Conservation (phyloP, 1,140 invertebrate genomes). For the Heliconius himera region DNA sequence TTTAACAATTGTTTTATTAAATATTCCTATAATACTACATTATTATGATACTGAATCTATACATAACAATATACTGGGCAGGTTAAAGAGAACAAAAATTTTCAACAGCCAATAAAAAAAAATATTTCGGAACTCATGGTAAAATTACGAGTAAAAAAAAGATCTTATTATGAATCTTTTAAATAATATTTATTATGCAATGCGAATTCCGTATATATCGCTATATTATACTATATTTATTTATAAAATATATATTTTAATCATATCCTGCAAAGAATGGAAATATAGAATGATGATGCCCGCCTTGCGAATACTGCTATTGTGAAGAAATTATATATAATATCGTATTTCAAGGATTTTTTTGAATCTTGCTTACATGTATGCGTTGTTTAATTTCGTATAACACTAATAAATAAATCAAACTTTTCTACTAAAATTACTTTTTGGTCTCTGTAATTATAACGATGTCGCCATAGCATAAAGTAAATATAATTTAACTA, state of each 20-base stretch:
- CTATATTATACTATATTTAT: neutral
- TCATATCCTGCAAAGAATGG: neutral
- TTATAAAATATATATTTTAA: neutral
- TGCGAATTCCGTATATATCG: too few relatives aligned
- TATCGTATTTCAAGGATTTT: too few relatives aligned
- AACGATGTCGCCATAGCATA: neutral
- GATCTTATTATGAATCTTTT: neutral
- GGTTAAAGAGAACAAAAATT: neutral
- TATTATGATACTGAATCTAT: neutral
- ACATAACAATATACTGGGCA: neutral
- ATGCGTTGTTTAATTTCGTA: too few relatives aligned
- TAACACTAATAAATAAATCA: too few relatives aligned
- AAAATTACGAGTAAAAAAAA: neutral
- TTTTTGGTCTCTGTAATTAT: neutral
- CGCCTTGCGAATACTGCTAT: neutral
- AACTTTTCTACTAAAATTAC: neutral
- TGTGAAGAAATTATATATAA: neutral
- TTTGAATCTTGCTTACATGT: too few relatives aligned
- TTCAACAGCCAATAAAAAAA: neutral
- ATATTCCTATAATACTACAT: neutral
- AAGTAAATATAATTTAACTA: neutral
- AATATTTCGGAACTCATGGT: neutral
- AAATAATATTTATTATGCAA: too few relatives aligned
- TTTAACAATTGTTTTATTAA: constrained; percentile 10
- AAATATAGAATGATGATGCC: neutral